Evolutionary conservation across 1,140 invertebrate species (phyloP).

Genomic region (Caerostris darwini): DNA sequence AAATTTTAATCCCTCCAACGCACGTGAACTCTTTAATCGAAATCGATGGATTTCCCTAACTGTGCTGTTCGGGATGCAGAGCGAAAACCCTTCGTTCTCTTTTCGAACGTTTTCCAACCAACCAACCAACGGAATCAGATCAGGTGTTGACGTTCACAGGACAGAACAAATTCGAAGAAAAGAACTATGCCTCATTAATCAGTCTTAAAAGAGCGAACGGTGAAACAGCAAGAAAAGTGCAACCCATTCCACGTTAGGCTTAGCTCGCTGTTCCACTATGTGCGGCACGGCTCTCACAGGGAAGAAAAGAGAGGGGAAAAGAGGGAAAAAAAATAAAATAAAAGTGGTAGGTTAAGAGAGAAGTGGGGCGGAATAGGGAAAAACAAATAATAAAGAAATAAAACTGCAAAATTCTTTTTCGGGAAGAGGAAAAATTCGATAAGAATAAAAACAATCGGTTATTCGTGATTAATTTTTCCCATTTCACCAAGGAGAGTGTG

Average conservation of each 20-base stretch:
- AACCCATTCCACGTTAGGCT: not conserved
- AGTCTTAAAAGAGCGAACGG: conserved; percentile 57
- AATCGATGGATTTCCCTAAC: conserved; percentile 57
- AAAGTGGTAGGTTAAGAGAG: not conserved
- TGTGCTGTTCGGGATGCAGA: not conserved
- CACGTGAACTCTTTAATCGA: conserved; percentile 66
- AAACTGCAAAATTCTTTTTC: conserved; percentile 66
- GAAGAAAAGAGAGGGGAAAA: not conserved
- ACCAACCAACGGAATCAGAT: conserved; percentile 45
- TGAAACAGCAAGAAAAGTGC: conserved; percentile 51
- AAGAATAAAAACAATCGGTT: conserved; percentile 74
- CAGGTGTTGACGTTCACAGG: conserved; percentile 74
- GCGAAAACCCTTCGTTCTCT: not conserved
- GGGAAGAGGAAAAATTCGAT: conserved; percentile 57
- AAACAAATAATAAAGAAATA: conserved; percentile 63
- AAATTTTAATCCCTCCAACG: conserved; percentile 62
- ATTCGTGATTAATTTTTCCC: conserved; percentile 72
- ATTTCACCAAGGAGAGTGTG: conserved; percentile 20
- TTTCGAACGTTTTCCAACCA: not conserved
- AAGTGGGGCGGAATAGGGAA: not conserved
- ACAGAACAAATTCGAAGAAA: conserved; percentile 65
- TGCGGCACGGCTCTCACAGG: not conserved
- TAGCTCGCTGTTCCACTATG: not conserved
- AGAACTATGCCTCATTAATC: conserved; percentile 69
- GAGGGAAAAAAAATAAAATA: too few relatives aligned